phyloP scores from a whole-genome alignment of 2,888 invertebrate genomes.

The Noctua janthina region DNA sequence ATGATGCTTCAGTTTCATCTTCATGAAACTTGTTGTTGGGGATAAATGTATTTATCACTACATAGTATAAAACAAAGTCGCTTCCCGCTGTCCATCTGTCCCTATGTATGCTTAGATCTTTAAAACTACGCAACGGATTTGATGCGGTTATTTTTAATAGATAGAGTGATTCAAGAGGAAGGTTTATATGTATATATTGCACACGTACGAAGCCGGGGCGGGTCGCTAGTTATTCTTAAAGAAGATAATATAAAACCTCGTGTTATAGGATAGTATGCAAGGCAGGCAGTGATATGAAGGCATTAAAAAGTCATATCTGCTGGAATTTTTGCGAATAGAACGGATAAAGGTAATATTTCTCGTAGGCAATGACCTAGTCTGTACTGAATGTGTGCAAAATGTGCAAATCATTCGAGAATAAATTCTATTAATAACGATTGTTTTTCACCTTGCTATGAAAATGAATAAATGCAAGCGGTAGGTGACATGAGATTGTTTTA shows the following conservation, averaged over 20 bases:
- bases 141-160: too few relatives aligned
- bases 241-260: not conserved
- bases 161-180: too few relatives aligned
- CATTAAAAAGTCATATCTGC: conserved; percentile 5
- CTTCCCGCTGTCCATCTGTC: too few relatives aligned
- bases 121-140: too few relatives aligned
- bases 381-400: conserved; percentile 39
- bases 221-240: not conserved
- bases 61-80: too few relatives aligned
- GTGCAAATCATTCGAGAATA: conserved; percentile 38
- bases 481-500: conserved; percentile 7
- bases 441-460: conserved; percentile 44
- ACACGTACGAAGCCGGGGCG: too few relatives aligned
- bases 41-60: not conserved
- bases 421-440: conserved; percentile 22
- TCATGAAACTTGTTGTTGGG: conserved; percentile 8
- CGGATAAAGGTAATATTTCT: conserved; percentile 54
- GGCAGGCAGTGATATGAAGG: conserved; percentile 3
- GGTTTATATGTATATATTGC: too few relatives aligned
- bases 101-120: too few relatives aligned
- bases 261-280: not conserved
- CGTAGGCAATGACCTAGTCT: conserved; percentile 66
- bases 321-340: conserved; percentile 42
- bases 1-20: conserved; percentile 24
- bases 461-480: conserved; percentile 22